phyloP scores from a whole-genome alignment of 2,797 vertebrate genomes.

The Mergus octosetaceus region DNA sequence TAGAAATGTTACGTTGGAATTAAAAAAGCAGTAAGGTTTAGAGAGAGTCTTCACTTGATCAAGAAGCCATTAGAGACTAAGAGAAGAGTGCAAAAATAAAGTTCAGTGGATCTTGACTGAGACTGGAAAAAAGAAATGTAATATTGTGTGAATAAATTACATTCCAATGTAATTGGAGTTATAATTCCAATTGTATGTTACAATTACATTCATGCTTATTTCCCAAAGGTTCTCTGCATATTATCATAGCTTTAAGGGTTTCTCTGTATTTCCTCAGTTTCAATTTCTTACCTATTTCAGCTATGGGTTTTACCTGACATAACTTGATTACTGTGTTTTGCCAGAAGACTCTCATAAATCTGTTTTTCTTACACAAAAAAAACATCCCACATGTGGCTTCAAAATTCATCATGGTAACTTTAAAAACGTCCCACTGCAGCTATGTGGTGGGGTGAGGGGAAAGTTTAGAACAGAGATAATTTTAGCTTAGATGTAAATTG shows the following conservation, averaged over 20 bases:
- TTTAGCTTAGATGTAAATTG: neutral
- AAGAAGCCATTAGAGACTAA: neutral
- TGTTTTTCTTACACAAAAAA: neutral
- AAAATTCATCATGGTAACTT: neutral
- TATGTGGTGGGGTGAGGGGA: neutral
- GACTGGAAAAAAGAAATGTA: neutral
- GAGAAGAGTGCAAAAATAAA: neutral
- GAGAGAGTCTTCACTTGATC: neutral
- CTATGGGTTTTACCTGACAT: neutral
- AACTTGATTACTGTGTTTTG: neutral
- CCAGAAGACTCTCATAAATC: neutral
- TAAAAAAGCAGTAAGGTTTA: neutral
- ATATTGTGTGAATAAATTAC: conserved; percentile 26
- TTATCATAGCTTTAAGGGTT: neutral
- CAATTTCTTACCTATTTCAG: neutral
- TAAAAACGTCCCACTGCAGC: neutral
- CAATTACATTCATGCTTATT: conserved; percentile 17
- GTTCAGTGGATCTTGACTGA: neutral
- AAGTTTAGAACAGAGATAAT: neutral
- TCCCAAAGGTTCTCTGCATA: neutral
- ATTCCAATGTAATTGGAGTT: neutral
- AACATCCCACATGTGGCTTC: neutral
- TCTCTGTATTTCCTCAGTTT: neutral
- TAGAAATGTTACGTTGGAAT: neutral
- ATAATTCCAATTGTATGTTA: conserved; percentile 1